These are phyloP conservation scores for Paguma larvata DNA, from an alignment of 2,797 vertebrate genomes.

Conservation along the genomic window DNA sequence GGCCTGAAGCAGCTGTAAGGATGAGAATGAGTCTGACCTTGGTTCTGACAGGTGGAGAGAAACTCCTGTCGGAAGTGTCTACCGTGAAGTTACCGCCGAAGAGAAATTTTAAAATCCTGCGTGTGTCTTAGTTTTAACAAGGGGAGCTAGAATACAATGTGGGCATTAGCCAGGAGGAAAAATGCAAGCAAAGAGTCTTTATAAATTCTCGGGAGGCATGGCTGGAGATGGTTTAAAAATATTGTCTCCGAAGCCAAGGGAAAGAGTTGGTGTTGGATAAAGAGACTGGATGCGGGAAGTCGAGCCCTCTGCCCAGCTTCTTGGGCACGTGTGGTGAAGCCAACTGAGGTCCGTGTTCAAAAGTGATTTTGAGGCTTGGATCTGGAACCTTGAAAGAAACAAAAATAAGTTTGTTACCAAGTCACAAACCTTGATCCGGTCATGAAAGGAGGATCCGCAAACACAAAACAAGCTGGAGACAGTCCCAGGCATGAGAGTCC, in stretches of 20 bases:
- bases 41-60: constrained; percentile 2
- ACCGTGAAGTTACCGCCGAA: neutral
- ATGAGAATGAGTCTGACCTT: neutral
- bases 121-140: constrained; percentile 47
- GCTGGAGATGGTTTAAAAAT: constrained; percentile 57
- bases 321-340: neutral
- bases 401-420: constrained; percentile 25
- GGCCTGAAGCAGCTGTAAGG: neutral
- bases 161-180: neutral
- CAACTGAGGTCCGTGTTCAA: constrained; percentile 6
- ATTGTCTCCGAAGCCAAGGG: constrained; percentile 46
- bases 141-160: constrained; percentile 16
- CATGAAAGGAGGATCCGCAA: neutral
- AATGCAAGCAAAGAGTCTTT: constrained; percentile 39
- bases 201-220: constrained; percentile 37
- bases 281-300: neutral
- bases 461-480: neutral
- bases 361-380: neutral
- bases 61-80: neutral
- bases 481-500: neutral
- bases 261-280: constrained; percentile 2
- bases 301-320: neutral
- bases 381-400: constrained; percentile 29
- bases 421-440: constrained; percentile 5
- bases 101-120: neutral